Percentiles rank a stretch among this genome's conserved stretches.
phyloP scores from a whole-genome alignment of 2,113 vertebrate species.

The Trichomycterus rosablanca region DNA sequence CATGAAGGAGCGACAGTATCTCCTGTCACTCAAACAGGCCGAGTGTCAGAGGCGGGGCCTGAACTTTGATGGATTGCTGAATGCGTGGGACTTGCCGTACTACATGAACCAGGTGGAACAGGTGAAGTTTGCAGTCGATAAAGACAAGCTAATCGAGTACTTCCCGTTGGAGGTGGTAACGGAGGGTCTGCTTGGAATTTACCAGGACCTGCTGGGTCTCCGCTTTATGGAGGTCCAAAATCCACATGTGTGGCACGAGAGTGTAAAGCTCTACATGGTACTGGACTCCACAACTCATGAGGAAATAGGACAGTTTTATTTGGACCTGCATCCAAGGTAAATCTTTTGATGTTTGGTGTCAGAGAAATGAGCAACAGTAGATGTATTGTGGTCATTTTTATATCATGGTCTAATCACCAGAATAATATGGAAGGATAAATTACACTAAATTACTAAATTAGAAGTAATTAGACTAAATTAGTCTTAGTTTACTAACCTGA shows the following conservation, averaged over 20 bases:
- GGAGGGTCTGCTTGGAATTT: slow-evolving; percentile 80
- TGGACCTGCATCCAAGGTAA: slow-evolving; percentile 91
- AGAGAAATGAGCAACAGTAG: too few relatives aligned
- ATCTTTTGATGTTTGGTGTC: too few relatives aligned
- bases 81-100: slow-evolving; percentile 90
- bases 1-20: slow-evolving; percentile 78
- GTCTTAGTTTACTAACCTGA: too few relatives aligned
- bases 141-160: slow-evolving; percentile 88
- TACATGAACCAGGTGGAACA: slow-evolving; percentile 90
- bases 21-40: slow-evolving; percentile 81
- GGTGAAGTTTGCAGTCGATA: slow-evolving; percentile 84
- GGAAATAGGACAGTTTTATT: slow-evolving; percentile 86
- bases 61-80: slow-evolving; percentile 78
- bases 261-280: slow-evolving; percentile 78
- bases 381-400: too few relatives aligned
- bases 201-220: slow-evolving; percentile 87
- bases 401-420: too few relatives aligned
- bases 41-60: slow-evolving; percentile 78
- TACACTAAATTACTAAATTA: too few relatives aligned
- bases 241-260: slow-evolving; percentile 81
- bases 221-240: slow-evolving; percentile 71
- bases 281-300: slow-evolving; percentile 75
- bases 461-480: too few relatives aligned
- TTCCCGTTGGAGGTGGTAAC: slow-evolving; percentile 88
- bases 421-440: too few relatives aligned